Percentiles rank a stretch among this genome's conserved stretches.
Evolutionary conservation across 2,113 vertebrate genomes (phyloP).

Genomic region (Gasterosteus aculeatus): DNA sequence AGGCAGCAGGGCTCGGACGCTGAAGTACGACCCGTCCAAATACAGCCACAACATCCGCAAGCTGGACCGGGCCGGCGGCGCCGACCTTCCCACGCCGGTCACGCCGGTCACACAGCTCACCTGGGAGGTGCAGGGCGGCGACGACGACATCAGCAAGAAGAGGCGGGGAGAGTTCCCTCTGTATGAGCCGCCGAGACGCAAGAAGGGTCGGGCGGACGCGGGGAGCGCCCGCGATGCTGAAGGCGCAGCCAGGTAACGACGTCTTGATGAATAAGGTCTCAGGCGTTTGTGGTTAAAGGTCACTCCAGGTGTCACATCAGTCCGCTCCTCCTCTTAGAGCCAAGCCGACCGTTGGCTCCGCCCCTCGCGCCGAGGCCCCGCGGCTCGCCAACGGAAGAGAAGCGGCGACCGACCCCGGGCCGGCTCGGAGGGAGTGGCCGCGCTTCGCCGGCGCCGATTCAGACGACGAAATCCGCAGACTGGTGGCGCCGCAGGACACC

Average conservation of each 20-base stretch:
- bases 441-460: conserved; percentile 74
- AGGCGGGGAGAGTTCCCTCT: conserved; percentile 84
- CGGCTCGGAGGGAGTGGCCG: not conserved
- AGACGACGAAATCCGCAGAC: conserved; percentile 83
- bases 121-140: conserved; percentile 84
- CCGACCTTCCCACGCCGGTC: not conserved
- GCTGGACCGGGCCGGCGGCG: conserved; percentile 66
- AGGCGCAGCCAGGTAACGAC: conserved; percentile 32
- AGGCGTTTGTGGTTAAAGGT: too few relatives aligned
- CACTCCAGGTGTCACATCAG: not conserved
- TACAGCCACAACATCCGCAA: conserved; percentile 94
- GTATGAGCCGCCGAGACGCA: conserved; percentile 43
- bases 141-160: conserved; percentile 85
- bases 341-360: not conserved
- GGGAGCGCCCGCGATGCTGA: not conserved
- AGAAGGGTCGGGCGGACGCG: conserved; percentile 38
- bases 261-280: not conserved
- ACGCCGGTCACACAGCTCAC: conserved; percentile 86
- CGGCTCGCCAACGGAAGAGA: conserved; percentile 22
- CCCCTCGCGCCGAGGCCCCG: not conserved
- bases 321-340: conserved; percentile 22
- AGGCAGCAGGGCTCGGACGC: conserved; percentile 82
- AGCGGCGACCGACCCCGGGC: not conserved
- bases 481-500: conserved; percentile 68
- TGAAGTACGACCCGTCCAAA: conserved; percentile 96